Evolutionary conservation across 2,888 invertebrate species (phyloP), one percentile per base, ranked within the genome.

Genomic region (Eustalomyia histrio): DNA sequence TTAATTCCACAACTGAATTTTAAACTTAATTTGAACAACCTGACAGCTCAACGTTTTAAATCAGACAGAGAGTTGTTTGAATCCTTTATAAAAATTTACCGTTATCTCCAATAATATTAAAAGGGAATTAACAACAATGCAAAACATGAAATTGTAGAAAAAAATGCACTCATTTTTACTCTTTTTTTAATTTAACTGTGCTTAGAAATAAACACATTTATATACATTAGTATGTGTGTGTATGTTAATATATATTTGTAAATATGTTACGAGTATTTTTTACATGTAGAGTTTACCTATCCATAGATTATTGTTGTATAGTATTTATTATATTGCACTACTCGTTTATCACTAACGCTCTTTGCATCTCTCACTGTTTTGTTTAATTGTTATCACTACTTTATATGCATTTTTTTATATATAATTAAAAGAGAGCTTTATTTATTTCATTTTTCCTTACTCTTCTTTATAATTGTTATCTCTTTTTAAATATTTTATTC

Each of bases 301-400:
- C 4, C 29, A 6, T 29, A 29, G 29, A 14, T 61, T n/a, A 29
- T 24, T 76, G 6, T 53, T 67, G 61, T 58, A 60, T 76, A 63
- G 50, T 17, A 60, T 61, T 39, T 39, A 33, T 80, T 73, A 57
- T 58, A 63, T 55, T 73, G 64, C 53, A 76, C 39, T 76, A 39
- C 50, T 79, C 52, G 29, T 83, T 85, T 86, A 83, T 83, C 83
- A 83, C 85, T 87, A 86, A 83, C 84, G 85, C 84, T 84, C 21
- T 35, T n/a, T n/a, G n/a, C n/a, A n/a, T n/a, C 21, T 21, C 76
- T 73, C 73, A 57, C 16, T 57, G 17, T 24, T 14, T 35, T 4
- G 6, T 35, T 53, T 58, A 43, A 5, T 39, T 39, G 10, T 39
- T 12, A 39, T 39, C 39, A 39, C 39, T 39, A 14, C 39, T 39